phyloP scores from a whole-genome alignment of 2,113 vertebrate genomes.

The Heteronetta atricapilla region DNA sequence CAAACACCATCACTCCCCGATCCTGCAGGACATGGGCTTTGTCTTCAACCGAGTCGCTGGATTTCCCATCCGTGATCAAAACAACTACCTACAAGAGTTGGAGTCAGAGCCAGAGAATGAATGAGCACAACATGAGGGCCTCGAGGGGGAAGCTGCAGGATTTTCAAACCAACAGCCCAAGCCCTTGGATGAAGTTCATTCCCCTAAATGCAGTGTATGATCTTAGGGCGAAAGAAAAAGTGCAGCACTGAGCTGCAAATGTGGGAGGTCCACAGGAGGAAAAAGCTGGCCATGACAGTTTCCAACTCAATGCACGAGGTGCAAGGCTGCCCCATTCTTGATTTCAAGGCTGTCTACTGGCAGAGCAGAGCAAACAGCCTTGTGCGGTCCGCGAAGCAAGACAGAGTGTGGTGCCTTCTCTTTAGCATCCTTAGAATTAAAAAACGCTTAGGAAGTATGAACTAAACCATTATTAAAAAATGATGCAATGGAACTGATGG shows the following conservation, averaged over 20 bases:
- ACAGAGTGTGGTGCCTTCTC: not conserved
- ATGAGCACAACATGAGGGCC: not conserved
- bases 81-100: slow-evolving; percentile 76
- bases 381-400: not conserved
- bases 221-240: not conserved
- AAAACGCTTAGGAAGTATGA: not conserved
- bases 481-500: not conserved
- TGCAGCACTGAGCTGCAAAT: not conserved
- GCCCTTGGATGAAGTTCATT: not conserved
- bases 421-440: not conserved
- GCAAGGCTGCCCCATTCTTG: not conserved
- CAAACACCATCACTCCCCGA: slow-evolving; percentile 83
- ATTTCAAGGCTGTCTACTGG: not conserved
- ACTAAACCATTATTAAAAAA: not conserved
- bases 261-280: not conserved
- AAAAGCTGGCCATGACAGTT: not conserved
- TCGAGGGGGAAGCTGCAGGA: accelerated
- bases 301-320: not conserved
- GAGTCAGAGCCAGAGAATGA: not conserved
- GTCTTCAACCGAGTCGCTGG: slow-evolving; percentile 74
- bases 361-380: not conserved
- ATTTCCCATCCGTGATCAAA: slow-evolving; percentile 84
- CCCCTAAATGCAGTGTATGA: not conserved
- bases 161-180: not conserved
- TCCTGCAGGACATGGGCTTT: slow-evolving; percentile 76